phyloP scores from a whole-genome alignment of 2,113 vertebrate genomes.

The Melanerpes aurifrons region DNA sequence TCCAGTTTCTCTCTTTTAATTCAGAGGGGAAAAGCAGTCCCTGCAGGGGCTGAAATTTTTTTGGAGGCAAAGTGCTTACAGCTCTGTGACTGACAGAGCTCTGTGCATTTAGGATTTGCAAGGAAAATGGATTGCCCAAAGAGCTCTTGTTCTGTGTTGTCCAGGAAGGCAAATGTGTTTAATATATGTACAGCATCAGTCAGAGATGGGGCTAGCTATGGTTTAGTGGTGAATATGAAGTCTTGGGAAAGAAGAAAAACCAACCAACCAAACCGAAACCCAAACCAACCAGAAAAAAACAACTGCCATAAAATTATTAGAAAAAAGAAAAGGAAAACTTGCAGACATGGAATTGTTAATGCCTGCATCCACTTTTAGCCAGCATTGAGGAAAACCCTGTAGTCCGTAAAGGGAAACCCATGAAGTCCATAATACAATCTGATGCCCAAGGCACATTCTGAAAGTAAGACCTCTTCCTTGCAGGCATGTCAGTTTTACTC shows the following conservation, averaged over 20 bases:
- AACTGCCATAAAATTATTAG: not conserved
- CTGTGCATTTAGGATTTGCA: not conserved
- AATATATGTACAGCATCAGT: not conserved
- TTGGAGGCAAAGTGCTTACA: not conserved
- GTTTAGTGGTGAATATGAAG: not conserved
- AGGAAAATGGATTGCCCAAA: not conserved
- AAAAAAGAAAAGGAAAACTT: not conserved
- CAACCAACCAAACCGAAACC: too few species aligned
- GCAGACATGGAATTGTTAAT: accelerated
- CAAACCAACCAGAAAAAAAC: not conserved
- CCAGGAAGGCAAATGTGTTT: not conserved
- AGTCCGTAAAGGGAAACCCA: not conserved
- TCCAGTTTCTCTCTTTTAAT: not conserved
- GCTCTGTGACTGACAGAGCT: not conserved
- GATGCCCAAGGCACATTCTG: not conserved
- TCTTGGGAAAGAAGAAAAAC: not conserved
- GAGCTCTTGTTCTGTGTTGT: not conserved
- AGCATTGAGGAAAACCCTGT: not conserved
- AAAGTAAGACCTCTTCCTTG: not conserved
- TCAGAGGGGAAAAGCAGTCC: not conserved
- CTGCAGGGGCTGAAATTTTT: not conserved
- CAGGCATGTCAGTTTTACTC: not conserved
- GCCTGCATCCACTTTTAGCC: not conserved
- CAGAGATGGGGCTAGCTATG: not conserved
- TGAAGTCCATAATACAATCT: not conserved